Evolutionary conservation across 2,888 invertebrate species (phyloP), one percentile per base, ranked within the genome.

Genomic region (Acronicta leporina): DNA sequence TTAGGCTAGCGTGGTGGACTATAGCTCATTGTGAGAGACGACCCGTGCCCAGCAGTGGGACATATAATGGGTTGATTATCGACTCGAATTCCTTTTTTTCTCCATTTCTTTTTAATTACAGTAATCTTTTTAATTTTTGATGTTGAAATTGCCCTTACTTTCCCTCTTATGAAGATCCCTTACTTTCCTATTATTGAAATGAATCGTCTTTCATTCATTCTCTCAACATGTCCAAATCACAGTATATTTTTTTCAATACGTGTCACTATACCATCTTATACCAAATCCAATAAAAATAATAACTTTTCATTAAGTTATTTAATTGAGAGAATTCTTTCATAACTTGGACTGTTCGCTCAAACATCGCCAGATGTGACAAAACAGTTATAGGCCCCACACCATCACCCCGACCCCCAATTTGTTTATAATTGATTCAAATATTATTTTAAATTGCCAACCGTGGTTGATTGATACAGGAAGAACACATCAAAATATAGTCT

Each of bases 51-150:
- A n/a, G n/a, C n/a, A n/a, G n/a, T n/a, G n/a, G n/a, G n/a, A n/a
- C n/a, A n/a, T n/a, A n/a, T n/a, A n/a, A n/a, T n/a, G n/a, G n/a
- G n/a, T n/a, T n/a, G n/a, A 87, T 89, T 87, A 0, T 83, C 83
- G 7, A 84, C 91, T 7, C 90, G 91, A 60, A 89, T 88, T 62
- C 91, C 91, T 0, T 92, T 92, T 73, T 92, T 91, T 0, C 7
- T 91, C 53, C 91, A 91, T 95, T 96, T 92, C 95, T 96, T 92
- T 84, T 95, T 97, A 94, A 95, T 96, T 87, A 95, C 96, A 40
- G 90, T 96, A 85, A 95, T 97, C 91, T 96, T 96, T 85, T 89
- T 96, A 94, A 96, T 97, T 92, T 97, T 96, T 94, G 96, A 96
- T 94, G 95, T 96, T 64, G 96, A 96, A 95, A 96, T 96, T 90